Percentiles rank a stretch among this genome's conserved stretches.
phyloP scores from a whole-genome alignment of 2,113 vertebrate genomes.

The Indicator indicator region DNA sequence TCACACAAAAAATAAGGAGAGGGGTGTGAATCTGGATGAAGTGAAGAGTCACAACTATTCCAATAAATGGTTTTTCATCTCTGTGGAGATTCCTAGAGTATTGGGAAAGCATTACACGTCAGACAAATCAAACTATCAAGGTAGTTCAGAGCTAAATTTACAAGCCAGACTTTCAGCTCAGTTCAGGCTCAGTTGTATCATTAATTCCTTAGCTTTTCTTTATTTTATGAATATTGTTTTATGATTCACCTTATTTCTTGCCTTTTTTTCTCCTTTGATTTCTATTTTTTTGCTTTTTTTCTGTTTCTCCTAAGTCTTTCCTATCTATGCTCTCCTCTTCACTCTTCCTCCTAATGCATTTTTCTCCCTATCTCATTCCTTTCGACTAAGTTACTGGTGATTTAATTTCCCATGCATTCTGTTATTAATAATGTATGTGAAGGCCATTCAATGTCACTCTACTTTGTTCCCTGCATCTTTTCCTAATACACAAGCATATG shows the following conservation, averaged over 20 bases:
- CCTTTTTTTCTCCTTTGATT: background rate
- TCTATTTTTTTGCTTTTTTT: background rate
- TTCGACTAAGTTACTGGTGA: background rate
- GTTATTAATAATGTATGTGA: background rate
- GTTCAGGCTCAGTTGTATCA: background rate
- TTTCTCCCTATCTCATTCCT: background rate
- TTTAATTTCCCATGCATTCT: background rate
- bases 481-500: background rate
- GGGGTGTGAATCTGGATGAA: background rate
- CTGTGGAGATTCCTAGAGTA: background rate
- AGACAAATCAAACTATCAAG: background rate
- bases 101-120: background rate
- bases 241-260: background rate
- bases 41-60: background rate
- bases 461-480: background rate
- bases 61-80: background rate
- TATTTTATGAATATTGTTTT: background rate
- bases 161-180: background rate
- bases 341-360: background rate
- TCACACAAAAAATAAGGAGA: background rate
- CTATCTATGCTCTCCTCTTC: background rate
- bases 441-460: background rate
- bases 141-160: background rate
- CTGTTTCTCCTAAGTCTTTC: background rate
- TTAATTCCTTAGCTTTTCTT: background rate